Evolutionary conservation across 2,797 vertebrate species (phyloP).

Genomic region (Siniperca obscura): DNA sequence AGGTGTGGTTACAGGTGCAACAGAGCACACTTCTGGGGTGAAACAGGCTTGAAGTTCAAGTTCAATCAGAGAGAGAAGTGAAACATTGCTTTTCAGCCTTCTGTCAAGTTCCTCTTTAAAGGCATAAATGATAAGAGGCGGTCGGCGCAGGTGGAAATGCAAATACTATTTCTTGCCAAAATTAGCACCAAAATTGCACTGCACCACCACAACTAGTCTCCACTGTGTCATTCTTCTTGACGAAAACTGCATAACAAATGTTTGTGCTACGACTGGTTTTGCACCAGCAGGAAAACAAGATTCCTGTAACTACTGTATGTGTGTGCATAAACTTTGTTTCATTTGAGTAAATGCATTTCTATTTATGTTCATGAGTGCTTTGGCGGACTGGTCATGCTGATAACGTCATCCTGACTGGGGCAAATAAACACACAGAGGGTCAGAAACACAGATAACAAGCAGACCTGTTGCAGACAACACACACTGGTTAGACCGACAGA

Average conservation of each 20-base stretch:
- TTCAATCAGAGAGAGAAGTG: background rate
- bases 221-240: no score
- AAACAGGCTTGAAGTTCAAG: no score
- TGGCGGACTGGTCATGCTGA: background rate
- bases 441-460: conserved; percentile 48
- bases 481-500: conserved; percentile 5
- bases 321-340: background rate
- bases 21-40: background rate
- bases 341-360: background rate
- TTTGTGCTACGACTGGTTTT: no score
- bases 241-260: no score
- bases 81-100: background rate
- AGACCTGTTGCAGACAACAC: conserved; percentile 2
- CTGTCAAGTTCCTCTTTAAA: background rate
- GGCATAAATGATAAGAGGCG: background rate
- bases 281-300: background rate
- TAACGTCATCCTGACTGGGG: conserved; percentile 10
- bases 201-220: no score
- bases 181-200: no score
- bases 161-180: no score
- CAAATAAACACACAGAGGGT: conserved; percentile 54
- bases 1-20: background rate
- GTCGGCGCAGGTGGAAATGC: no score
- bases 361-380: background rate
- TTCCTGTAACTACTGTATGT: background rate